Evolutionary conservation across 2,113 vertebrate genomes (phyloP), one percentile per base, ranked within the genome.

Genomic region (Aplodontia rufa): DNA sequence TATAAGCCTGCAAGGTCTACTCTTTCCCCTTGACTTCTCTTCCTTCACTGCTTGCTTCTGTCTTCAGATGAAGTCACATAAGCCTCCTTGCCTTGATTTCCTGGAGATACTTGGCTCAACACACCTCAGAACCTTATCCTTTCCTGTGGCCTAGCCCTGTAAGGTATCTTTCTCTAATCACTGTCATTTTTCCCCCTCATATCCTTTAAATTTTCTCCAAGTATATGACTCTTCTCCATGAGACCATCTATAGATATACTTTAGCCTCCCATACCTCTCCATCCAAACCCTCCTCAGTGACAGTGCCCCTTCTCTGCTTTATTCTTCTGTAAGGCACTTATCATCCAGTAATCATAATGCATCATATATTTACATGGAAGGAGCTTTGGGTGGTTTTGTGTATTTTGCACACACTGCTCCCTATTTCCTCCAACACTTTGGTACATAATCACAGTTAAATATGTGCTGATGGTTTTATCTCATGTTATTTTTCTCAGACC

Each of bases 1-100:
- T 32, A 0, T 5, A 11, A 1, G 14, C 20, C 51, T 79, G 2
- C 2, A 47, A 60, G 62, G 17, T 8, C 17, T 26, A 12, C 1
- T 51, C 30, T 87, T n/a, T 74, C 26, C 10, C 12, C 40, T 60
- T 42, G 9, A 5, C 4, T 7, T 64, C 24, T 30, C 22, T 40
- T 26, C 2, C 22, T 72, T 58, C 16, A 5, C 4, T 4, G 69
- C 35, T 53, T 69, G 12, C 8, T 74, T 74, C 13, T 32, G 9
- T 75, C 71, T 76, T 51, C 17, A n/a, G n/a, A 58, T 37, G 35
- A 20, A 71, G 9, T 1, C 10, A 10, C 0, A 6, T n/a, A 4
- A 20, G 17, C 5, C 1, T 87, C 26, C 76, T 58, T 45, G 51
- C 12, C 9, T 82, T 76, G n/a, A 24, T 14, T 76, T 32, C 49